Percentiles rank a stretch among this genome's conserved stretches.
Evolutionary conservation across 2,113 vertebrate species (phyloP).

Genomic region (pig (Sus scrofa)): DNA sequence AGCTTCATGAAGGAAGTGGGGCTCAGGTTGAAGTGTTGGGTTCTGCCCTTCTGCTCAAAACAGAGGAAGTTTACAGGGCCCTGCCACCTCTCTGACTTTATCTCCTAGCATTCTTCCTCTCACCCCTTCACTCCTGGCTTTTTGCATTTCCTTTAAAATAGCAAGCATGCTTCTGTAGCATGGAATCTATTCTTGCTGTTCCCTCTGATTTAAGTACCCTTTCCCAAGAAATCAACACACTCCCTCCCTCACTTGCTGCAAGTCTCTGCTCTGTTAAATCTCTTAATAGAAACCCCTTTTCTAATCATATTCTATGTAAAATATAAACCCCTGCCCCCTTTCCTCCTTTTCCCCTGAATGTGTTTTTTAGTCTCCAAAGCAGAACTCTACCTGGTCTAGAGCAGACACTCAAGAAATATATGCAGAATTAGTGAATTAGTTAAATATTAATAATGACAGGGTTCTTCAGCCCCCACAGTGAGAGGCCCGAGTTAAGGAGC

Average conservation of each 20-base stretch:
- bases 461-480: not conserved
- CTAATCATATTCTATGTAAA: not conserved
- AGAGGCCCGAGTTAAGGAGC: not conserved
- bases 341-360: not conserved
- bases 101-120: not conserved
- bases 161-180: not conserved
- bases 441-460: conserved; percentile 18
- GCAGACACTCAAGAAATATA: conserved; percentile 27
- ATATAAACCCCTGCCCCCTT: not conserved
- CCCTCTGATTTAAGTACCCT: not conserved
- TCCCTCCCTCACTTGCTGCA: not conserved
- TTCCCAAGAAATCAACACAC: not conserved
- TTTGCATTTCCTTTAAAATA: conserved; percentile 28
- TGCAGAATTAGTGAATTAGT: conserved; percentile 1
- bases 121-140: not conserved
- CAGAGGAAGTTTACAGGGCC: not conserved
- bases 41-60: conserved; percentile 2
- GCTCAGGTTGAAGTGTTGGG: not conserved
- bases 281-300: not conserved
- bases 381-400: not conserved
- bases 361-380: not conserved
- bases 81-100: not conserved
- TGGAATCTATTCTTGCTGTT: not conserved
- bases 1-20: not conserved
- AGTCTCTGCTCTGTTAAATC: not conserved